Conservation (phyloP, 2,888 invertebrate genomes). For the Mimachlamys varia region DNA sequence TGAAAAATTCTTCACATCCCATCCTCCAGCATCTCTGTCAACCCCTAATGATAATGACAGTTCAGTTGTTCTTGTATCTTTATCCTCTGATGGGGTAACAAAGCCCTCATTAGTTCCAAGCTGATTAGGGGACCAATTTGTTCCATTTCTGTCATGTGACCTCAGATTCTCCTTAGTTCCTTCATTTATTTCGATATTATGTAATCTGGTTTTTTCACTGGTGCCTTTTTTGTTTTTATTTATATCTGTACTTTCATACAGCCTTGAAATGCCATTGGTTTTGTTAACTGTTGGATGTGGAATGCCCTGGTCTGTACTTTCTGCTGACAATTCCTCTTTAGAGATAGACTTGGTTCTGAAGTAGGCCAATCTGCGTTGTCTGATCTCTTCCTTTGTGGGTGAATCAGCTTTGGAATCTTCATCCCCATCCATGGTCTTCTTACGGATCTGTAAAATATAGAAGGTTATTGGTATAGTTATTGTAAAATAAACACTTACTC, state of each 20-base stretch:
- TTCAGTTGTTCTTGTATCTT: background rate
- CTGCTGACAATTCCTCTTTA: background rate
- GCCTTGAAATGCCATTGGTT: background rate
- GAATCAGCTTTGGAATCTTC: background rate
- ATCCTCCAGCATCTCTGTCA: constrained; percentile 19
- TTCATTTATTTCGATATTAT: background rate
- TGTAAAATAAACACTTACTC: too few species aligned
- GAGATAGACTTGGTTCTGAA: background rate
- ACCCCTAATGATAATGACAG: background rate
- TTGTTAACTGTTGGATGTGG: background rate
- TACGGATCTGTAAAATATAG: background rate
- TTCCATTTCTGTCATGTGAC: background rate
- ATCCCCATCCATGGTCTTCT: constrained; percentile 16
- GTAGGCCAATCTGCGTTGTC: background rate
- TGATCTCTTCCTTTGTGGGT: background rate
- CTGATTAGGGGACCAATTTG: background rate
- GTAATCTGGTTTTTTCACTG: background rate
- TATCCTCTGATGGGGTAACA: too few species aligned
- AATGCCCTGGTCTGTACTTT: background rate
- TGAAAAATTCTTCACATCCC: constrained; percentile 8
- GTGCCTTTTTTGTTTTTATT: background rate
- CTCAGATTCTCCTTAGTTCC: background rate
- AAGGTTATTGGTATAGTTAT: too few species aligned
- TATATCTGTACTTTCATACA: background rate
- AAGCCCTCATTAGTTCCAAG: background rate